Evolutionary conservation across 2,888 invertebrate species (phyloP), one percentile per base, ranked within the genome.

Genomic region (Stenoptilia bipunctidactyla): DNA sequence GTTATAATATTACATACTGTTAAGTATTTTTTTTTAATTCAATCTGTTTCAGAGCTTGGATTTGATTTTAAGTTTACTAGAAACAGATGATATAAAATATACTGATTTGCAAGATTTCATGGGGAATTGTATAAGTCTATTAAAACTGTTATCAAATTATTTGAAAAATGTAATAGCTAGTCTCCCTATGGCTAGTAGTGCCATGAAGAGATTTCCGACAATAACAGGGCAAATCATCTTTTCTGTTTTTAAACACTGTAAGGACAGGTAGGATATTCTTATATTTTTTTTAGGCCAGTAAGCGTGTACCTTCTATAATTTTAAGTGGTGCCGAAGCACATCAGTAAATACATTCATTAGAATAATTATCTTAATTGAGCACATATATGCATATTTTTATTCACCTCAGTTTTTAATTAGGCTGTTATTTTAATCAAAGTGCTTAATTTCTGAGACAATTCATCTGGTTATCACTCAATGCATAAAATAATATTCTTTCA

Each of bases 201-300:
- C 41, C 1, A 54, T 70, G 54, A 67, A 63, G 41, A 52, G 41
- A 9, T 71, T 77, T 43, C 75, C 79, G 6, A 59, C 49, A 1
- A 48, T 55, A 2, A 66, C 75, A 3, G 72, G 70, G 13, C 54
- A 55, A 12, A 74, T 86, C 34, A 59, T 86, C 34, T 52, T 62
- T 34, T 52, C 58, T 40, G 69, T 85, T 15, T 85, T 85, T 48
- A 58, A 55, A 41, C 85, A 86, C 52, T 86, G 86, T 52, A 85
- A 71, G 47, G 66, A 83, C 30, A 86, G 86, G 85, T 85, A 52
- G 46, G 3, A 5, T n/a, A n/a, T n/a, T n/a, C n/a, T n/a, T n/a
- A 41, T 45, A 27, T 46, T 51, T 38, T 14, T 25, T 41, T 34
- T 8, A 27, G 8, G 9, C 27, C 6, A 13, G 14, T 37, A 12